These are phyloP conservation scores for Labeo catla DNA, from an alignment of 2,113 vertebrate genomes.

Conservation along the genomic window DNA sequence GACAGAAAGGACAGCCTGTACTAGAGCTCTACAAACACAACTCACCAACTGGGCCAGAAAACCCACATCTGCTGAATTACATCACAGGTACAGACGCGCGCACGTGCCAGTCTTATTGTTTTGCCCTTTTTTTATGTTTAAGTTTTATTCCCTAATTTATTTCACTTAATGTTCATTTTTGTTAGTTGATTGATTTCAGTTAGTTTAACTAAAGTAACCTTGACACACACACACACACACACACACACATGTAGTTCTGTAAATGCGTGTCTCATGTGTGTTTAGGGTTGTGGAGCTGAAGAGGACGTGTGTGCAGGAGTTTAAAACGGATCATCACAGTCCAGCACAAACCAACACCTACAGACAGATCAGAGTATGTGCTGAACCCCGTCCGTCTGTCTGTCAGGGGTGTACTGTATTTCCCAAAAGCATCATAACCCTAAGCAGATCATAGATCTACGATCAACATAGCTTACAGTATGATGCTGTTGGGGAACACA, in stretches of 20 bases:
- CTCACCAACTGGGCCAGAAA: slow-evolving; percentile 76
- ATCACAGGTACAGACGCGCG: slow-evolving; percentile 69
- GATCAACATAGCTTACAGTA: too few relatives aligned
- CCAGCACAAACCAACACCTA: not conserved
- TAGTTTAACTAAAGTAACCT: too few relatives aligned
- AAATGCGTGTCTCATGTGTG: not conserved
- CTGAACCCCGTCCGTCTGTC: not conserved
- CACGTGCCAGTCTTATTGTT: too few relatives aligned
- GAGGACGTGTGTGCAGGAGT: not conserved
- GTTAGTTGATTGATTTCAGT: too few relatives aligned
- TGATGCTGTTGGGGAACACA: too few relatives aligned
- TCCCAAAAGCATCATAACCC: too few relatives aligned
- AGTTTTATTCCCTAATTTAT: too few relatives aligned
- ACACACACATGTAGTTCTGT: not conserved
- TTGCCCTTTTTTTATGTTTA: too few relatives aligned
- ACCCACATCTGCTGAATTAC: slow-evolving; percentile 73
- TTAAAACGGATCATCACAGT: not conserved
- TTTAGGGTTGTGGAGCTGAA: slow-evolving; percentile 18
- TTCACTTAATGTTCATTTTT: too few relatives aligned
- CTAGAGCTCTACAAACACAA: slow-evolving; percentile 68
- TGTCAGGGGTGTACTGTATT: not conserved
- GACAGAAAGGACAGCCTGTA: slow-evolving; percentile 56
- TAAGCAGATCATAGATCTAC: not conserved
- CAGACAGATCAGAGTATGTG: not conserved
- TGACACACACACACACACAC: too few relatives aligned